Conservation (phyloP, 1,140 invertebrate species). For the Rhagoletis zephyria region DNA sequence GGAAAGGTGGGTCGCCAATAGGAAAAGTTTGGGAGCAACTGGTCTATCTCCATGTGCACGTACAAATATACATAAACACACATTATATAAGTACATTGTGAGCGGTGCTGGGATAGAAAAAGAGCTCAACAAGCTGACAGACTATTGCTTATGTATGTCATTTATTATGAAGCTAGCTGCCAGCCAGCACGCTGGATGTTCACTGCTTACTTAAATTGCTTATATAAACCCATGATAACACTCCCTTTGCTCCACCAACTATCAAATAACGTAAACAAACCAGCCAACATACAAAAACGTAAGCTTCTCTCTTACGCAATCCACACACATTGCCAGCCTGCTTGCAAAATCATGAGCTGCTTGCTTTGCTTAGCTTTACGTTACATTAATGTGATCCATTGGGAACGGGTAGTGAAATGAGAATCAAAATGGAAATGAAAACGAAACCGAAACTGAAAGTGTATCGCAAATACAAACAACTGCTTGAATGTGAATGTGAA, state of each 20-base stretch:
- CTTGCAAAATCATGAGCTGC: conserved; percentile 7
- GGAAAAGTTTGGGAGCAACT: no score
- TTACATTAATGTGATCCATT: conserved; percentile 25
- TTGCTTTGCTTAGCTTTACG: background rate
- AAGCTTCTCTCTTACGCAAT: background rate
- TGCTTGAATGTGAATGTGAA: background rate
- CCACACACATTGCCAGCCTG: background rate
- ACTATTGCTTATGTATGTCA: background rate
- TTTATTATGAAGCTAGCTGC: background rate
- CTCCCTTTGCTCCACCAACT: no score
- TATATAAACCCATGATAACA: background rate
- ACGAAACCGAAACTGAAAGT: conserved; percentile 20
- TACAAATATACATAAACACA: no score
- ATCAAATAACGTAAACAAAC: background rate
- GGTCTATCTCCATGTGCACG: no score
- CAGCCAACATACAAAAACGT: background rate
- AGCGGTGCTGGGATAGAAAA: background rate
- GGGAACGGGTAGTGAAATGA: conserved; percentile 35
- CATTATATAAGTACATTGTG: background rate
- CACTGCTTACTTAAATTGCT: background rate
- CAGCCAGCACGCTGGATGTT: background rate
- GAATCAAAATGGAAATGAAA: conserved; percentile 35
- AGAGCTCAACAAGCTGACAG: background rate
- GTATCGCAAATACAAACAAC: conserved; percentile 39
- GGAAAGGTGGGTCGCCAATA: no score